A percentile compares a stretch with the other conserved stretches of the same genome.
These are phyloP conservation scores for Catocala fraxini DNA, from an alignment of 2,888 invertebrate genomes.

Conservation along the genomic window DNA sequence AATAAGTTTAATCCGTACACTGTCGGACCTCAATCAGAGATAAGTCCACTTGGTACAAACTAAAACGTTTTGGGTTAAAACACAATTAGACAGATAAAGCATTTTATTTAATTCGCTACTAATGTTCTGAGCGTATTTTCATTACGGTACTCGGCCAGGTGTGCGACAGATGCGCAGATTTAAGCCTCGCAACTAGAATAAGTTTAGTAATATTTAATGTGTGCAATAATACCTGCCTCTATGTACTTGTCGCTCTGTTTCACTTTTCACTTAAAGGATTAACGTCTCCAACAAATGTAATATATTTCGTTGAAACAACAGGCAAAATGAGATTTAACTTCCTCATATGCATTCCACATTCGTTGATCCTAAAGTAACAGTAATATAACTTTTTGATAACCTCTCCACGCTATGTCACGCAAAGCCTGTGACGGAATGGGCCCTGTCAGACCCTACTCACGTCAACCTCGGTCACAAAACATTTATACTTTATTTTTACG, in stretches of 20 bases:
- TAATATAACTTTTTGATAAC: constrained; percentile 69
- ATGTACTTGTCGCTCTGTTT: constrained; percentile 21
- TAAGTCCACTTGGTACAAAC: constrained; percentile 50
- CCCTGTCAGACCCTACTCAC: constrained; percentile 78
- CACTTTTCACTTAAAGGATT: constrained; percentile 47
- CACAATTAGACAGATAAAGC: constrained; percentile 47
- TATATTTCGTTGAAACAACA: constrained; percentile 42
- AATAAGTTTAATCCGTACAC: constrained; percentile 52
- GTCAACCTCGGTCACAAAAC: constrained; percentile 63
- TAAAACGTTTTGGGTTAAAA: constrained; percentile 50
- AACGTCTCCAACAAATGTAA: constrained; percentile 36
- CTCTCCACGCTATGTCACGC: constrained; percentile 55
- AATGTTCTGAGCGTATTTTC: constrained; percentile 4
- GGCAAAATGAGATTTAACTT: constrained; percentile 51
- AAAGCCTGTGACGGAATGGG: constrained; percentile 66
- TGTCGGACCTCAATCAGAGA: constrained; percentile 67
- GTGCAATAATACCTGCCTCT: constrained; percentile 10
- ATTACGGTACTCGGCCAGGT: neutral
- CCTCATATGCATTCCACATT: constrained; percentile 51
- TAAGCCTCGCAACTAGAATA: constrained; percentile 5
- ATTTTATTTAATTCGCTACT: constrained; percentile 1
- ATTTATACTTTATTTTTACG: constrained; percentile 57
- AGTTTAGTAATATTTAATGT: constrained; percentile 12
- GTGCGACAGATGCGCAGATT: neutral
- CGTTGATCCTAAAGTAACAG: constrained; percentile 56